Base-by-base conservation (phyloP, 2,888 invertebrate genomes). In the Lumbricus terrestris region DNA sequence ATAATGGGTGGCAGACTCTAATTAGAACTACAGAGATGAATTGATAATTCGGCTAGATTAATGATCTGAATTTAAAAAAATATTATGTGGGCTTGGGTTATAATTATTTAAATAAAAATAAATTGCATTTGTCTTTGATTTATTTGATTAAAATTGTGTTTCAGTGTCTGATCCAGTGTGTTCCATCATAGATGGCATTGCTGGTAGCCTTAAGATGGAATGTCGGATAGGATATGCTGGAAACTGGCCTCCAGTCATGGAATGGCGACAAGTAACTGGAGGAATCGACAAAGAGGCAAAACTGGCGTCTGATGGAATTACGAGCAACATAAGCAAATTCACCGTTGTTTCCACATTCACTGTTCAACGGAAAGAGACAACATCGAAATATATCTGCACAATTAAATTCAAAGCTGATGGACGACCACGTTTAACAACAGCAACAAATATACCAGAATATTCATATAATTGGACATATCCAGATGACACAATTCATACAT, bases 211-310 rank as follows among this genome's bases (percentile, higher is more conserved):
- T n/a, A 3, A n/a, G 69, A n/a, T 69, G 29, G 29, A 69, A 8
- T 69, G 69, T 69, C 69, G n/a, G 29, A 3, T 69, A n/a, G 29
- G 69, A n/a, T 69, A n/a, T n/a, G 2, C 13, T 69, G 69, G 69
- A 8, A 69, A 69, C 69, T 69, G 47, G 47, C 20, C 47, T 69
- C n/a, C 69, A 69, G n/a, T 69, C 29, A 69, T 69, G 69, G 69
- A 69, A 69, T 69, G 69, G 69, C 69, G 69, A n/a, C 69, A 69
- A n/a, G 69, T 69, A n/a, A n/a, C 69, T 69, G 69, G 69, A 69
- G 69, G n/a, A 69, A 69, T 69, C 29, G 69, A 69, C 29, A 69
- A 69, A n/a, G 69, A 69, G n/a, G 13, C 29, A 8, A 11, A 69
- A n/a, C 69, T n/a, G 11, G 16, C n/a, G 29, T n/a, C 29, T 69